Evolutionary conservation across 2,113 vertebrate genomes (phyloP).

Genomic region (Archocentrus centrarchus): DNA sequence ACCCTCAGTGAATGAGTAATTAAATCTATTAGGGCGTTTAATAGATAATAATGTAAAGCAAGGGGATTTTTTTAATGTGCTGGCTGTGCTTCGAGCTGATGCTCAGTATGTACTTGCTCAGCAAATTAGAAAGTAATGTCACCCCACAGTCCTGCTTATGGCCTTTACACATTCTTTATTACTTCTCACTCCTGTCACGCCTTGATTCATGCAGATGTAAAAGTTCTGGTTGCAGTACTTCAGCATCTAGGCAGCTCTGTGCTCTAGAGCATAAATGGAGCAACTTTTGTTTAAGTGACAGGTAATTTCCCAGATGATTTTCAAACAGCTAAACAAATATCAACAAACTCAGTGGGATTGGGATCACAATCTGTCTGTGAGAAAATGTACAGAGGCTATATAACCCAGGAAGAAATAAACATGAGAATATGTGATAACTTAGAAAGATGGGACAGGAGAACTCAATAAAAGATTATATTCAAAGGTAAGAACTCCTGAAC

Average conservation of each 20-base stretch:
- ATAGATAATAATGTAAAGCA: neutral
- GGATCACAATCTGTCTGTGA: neutral
- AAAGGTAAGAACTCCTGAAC: too few species aligned
- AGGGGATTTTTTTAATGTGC: neutral
- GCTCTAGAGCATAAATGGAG: neutral
- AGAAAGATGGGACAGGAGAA: too few species aligned
- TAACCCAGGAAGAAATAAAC: neutral
- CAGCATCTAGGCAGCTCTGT: neutral
- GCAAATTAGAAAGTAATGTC: neutral
- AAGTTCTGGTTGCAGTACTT: fast-evolving
- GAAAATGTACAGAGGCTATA: neutral
- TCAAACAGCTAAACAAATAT: neutral
- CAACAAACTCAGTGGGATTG: too few species aligned
- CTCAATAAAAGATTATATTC: too few species aligned
- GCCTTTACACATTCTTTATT: neutral
- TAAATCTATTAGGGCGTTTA: neutral
- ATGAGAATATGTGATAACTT: neutral
- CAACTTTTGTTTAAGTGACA: neutral
- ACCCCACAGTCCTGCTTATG: neutral
- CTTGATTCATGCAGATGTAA: neutral
- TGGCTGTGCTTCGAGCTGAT: neutral
- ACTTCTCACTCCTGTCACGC: neutral
- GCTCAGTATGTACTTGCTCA: neutral
- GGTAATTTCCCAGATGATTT: neutral
- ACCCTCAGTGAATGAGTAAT: neutral